phyloP scores from a whole-genome alignment of 2,888 invertebrate species.

The Megalurothrips usitatus region DNA sequence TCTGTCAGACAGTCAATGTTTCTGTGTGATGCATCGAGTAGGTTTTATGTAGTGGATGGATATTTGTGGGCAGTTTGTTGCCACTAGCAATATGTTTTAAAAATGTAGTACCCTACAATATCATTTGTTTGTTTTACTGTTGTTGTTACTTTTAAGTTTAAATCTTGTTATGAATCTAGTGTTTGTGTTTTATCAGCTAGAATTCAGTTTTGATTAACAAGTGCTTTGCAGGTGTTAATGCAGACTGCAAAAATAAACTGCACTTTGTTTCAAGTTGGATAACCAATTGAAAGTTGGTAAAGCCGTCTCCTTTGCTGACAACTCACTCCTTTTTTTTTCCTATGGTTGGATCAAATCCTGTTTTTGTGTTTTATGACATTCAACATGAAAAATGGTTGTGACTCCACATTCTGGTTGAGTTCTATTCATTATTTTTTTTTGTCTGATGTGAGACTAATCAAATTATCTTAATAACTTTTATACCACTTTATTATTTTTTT shows the following conservation, averaged over 20 bases:
- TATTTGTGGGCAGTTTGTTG: slow-evolving; percentile 13
- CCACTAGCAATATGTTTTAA: slow-evolving; percentile 17
- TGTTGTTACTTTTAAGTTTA: slow-evolving; percentile 25
- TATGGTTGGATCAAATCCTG: not conserved
- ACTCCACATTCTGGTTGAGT: slow-evolving; percentile 24
- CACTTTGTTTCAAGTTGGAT: slow-evolving; percentile 9
- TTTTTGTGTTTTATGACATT: slow-evolving; percentile 24
- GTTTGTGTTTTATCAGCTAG: slow-evolving; percentile 17
- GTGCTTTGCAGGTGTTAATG: not conserved
- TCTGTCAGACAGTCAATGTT: not conserved
- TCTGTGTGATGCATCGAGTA: slow-evolving; percentile 8
- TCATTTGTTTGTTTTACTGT: slow-evolving; percentile 25
- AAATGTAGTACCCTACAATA: slow-evolving; percentile 13
- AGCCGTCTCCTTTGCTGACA: not conserved
- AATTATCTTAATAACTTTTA: slow-evolving; percentile 27
- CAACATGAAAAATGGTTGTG: slow-evolving; percentile 22
- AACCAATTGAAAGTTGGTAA: not conserved
- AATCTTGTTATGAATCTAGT: slow-evolving; percentile 23
- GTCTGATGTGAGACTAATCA: slow-evolving; percentile 26
- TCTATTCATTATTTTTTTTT: slow-evolving; percentile 6
- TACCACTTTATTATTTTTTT: slow-evolving; percentile 26
- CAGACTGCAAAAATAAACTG: not conserved
- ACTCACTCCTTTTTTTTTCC: not conserved
- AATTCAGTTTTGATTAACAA: slow-evolving; percentile 21
- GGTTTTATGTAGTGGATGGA: slow-evolving; percentile 16